Evolutionary conservation across 2,113 vertebrate genomes (phyloP).

Genomic region (Hyaena hyaena): DNA sequence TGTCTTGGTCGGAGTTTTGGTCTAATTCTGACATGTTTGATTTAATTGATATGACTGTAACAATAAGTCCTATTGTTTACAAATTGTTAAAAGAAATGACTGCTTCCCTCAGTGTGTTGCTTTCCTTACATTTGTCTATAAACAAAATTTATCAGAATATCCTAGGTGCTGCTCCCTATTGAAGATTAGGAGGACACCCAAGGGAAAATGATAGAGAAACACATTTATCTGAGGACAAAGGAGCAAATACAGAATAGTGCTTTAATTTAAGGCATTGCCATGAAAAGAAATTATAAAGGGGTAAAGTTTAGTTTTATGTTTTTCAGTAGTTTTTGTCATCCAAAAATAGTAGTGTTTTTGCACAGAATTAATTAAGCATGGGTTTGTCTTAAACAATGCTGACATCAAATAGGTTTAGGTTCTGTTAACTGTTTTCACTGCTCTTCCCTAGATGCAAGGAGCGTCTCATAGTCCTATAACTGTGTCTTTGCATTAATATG

Average conservation of each 20-base stretch:
- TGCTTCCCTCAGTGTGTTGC: neutral
- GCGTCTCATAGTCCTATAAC: neutral
- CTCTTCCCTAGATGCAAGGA: neutral
- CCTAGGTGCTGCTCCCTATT: rapidly evolving
- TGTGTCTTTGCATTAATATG: neutral
- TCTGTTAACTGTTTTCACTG: neutral
- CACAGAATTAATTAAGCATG: neutral
- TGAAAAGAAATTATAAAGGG: neutral
- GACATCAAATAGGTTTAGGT: neutral
- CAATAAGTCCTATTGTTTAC: neutral
- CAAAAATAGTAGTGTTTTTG: neutral
- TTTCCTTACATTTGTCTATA: neutral
- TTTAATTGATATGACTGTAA: neutral
- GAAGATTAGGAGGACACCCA: neutral
- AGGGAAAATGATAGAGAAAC: neutral
- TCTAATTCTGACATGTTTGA: neutral
- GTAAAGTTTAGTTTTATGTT: neutral
- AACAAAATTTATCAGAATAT: neutral
- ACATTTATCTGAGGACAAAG: neutral
- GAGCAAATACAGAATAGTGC: neutral
- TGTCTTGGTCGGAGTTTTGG: neutral
- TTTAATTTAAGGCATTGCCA: neutral
- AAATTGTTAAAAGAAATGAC: neutral
- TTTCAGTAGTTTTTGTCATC: neutral
- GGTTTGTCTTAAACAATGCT: neutral